Percentiles rank a stretch among this genome's conserved stretches.
Conservation (phyloP, 2,888 invertebrate species). For the Eilema depressum region DNA sequence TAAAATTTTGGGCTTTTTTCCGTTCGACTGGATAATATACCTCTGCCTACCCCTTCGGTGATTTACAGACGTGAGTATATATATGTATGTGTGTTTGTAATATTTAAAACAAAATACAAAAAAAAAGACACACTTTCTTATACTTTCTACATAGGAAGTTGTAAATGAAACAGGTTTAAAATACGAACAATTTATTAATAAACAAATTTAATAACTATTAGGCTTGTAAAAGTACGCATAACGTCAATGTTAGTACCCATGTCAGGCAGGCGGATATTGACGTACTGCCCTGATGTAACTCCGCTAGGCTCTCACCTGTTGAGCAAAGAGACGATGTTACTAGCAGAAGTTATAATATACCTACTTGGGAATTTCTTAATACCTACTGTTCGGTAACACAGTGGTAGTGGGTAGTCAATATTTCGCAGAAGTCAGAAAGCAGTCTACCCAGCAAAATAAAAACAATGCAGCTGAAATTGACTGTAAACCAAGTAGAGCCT, state of each 20-base stretch:
- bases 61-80: too few relatives aligned
- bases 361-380: not conserved
- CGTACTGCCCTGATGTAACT: constrained; percentile 77
- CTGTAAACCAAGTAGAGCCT: too few relatives aligned
- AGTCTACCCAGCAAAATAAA: not conserved
- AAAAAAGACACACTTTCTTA: too few relatives aligned
- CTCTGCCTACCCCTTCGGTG: too few relatives aligned
- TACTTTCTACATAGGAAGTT: not conserved
- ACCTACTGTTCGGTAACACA: not conserved
- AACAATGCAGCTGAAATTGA: not conserved
- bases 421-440: not conserved
- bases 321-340: constrained; percentile 21
- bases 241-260: constrained; percentile 55
- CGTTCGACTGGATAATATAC: too few relatives aligned
- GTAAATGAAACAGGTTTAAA: constrained; percentile 49
- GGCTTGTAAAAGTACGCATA: constrained; percentile 67
- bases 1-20: too few relatives aligned
- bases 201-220: constrained; percentile 62
- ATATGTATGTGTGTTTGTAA: too few relatives aligned
- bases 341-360: too few relatives aligned
- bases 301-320: constrained; percentile 80
- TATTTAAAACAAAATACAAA: not conserved
- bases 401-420: not conserved
- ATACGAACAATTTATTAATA: constrained; percentile 81
- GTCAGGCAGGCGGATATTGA: constrained; percentile 34